Evolutionary conservation across 2,797 vertebrate species (phyloP), one percentile per base, ranked within the genome.

Genomic region (Varecia variegata): DNA sequence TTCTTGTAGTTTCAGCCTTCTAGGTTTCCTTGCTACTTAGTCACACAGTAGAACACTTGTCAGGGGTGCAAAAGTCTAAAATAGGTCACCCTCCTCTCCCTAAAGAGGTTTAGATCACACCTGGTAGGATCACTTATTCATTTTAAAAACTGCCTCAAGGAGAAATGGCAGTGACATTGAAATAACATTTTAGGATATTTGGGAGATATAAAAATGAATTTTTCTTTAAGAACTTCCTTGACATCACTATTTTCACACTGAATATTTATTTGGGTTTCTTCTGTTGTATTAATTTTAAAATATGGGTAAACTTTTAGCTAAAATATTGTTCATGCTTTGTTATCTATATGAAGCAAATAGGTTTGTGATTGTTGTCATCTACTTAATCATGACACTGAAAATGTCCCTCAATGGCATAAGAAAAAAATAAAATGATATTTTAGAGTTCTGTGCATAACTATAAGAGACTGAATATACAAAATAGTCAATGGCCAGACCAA

Each of bases 301-400:
- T 27, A 73, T 56, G 7, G 54, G 17, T 6, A 17, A 95, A 95
- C 35, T 73, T 96, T 95, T 79, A 96, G 38, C 50, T 94, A 83
- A 94, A 50, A 62, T 83, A 11, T 67, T 88, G 73, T 60, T 9
- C 40, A 91, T 79, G 47, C 58, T 97, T 94, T 88, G 14, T 79
- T 93, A 43, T 38, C 70, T 5, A 71, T 23, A 25, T 56, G 35
- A 83, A 82, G 58, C 38, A 87, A 89, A 27, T 83, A 58, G 70
- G 14, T 58, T 83, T 91, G 32, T 70, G 43, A 45, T 54, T 77
- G 12, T 70, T 60, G n/a, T 70, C 68, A 74, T 71, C 11, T 52
- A n/a, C n/a, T 94, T 74, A 88, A 50, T 56, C 54, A 62, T 56
- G 35, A 65, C 6, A 38, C 15, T 35, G 13, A 71, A 88, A 77